These are phyloP conservation scores for Labeo catla DNA, from an alignment of 2,113 vertebrate genomes.

Conservation along the genomic window DNA sequence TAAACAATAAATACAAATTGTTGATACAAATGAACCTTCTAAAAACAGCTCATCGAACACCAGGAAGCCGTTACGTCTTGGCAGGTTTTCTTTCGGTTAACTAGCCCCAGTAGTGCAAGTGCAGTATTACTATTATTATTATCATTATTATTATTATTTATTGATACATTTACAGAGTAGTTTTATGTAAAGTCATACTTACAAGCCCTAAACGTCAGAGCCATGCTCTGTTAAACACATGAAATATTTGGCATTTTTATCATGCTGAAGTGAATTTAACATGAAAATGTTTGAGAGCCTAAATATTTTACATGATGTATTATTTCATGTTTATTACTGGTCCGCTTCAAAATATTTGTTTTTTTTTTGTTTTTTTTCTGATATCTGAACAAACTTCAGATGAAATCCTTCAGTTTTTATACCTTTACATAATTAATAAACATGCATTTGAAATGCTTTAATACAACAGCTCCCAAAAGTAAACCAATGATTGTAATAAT, in stretches of 20 bases:
- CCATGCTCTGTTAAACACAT: background rate
- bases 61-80: conserved; percentile 59
- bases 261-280: background rate
- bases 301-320: background rate
- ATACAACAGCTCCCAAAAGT: background rate
- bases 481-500: background rate
- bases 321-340: background rate
- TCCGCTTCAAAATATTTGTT: background rate
- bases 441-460: background rate
- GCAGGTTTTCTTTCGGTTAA: conserved; percentile 60
- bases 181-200: background rate
- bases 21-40: conserved; percentile 55
- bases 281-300: background rate
- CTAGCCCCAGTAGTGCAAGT: conserved; percentile 74
- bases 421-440: background rate
- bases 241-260: background rate
- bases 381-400: background rate
- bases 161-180: background rate
- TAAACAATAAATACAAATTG: conserved; percentile 78
- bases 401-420: background rate
- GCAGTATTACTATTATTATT: background rate
- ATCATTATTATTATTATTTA: background rate
- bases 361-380: background rate
- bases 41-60: background rate
- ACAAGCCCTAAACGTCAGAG: background rate